Conservation (phyloP, 2,888 invertebrate genomes). For the Zygothrica quintamaculata region DNA sequence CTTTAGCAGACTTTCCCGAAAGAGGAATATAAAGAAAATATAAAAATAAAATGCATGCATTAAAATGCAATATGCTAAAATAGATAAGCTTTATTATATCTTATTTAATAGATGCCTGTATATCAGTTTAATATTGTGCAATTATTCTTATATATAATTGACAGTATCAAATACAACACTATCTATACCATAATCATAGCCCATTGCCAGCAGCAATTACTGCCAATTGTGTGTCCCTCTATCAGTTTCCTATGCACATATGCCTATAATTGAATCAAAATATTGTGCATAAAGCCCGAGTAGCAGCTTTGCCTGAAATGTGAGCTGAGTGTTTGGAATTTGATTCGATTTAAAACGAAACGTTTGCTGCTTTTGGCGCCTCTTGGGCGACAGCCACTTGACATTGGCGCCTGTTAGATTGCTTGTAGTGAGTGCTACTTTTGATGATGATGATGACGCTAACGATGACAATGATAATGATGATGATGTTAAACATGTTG, state of each 20-base stretch:
- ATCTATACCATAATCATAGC: background rate
- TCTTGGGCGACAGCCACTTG: constrained; percentile 35
- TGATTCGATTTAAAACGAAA: constrained; percentile 48
- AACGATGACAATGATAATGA: too few species aligned
- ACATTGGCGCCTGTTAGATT: constrained; percentile 38
- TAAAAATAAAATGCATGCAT: too few species aligned
- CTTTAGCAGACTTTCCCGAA: too few species aligned
- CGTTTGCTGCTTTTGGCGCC: constrained; percentile 31
- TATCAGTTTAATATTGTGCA: background rate
- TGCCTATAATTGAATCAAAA: constrained; percentile 54
- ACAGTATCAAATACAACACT: too few species aligned
- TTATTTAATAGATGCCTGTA: too few species aligned
- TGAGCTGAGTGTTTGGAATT: constrained; percentile 30
- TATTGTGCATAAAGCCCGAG: constrained; percentile 6
- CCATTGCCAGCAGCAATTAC: background rate
- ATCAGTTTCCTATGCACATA: constrained; percentile 23
- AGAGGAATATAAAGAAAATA: too few species aligned
- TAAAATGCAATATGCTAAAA: background rate
- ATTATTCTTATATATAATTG: constrained; percentile 7
- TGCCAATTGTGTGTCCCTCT: constrained; percentile 10
- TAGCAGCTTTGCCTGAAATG: constrained; percentile 21
- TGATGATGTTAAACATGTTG: too few species aligned
- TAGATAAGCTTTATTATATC: too few species aligned
- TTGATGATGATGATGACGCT: too few species aligned
- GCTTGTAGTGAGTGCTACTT: background rate